Conservation (phyloP, 2,797 vertebrate species). For the Parambassis ranga region DNA sequence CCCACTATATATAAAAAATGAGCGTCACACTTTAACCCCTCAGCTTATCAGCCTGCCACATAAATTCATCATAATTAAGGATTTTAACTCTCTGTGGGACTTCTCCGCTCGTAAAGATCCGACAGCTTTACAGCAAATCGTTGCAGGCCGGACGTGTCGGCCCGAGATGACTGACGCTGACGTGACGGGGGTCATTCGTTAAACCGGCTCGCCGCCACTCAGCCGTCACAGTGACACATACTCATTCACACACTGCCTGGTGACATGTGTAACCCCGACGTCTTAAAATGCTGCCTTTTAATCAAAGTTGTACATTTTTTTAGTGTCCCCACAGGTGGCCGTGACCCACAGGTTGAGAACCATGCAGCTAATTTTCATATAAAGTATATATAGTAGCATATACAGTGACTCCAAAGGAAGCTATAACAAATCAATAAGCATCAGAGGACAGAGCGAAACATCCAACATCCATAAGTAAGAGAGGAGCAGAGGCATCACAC, state of each 20-base stretch:
- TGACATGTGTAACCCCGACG: no score
- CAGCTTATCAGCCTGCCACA: constrained; percentile 52
- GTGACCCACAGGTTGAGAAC: neutral
- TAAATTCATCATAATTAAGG: constrained; percentile 71
- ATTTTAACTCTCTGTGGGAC: constrained; percentile 45
- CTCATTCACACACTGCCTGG: neutral
- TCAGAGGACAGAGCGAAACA: constrained; percentile 20
- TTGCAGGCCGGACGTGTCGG: constrained; percentile 43
- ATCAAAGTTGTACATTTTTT: no score
- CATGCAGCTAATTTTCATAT: no score
- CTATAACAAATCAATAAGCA: constrained; percentile 34
- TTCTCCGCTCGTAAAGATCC: constrained; percentile 32
- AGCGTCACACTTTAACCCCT: constrained; percentile 35
- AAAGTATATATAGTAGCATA: no score
- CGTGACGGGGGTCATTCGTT: constrained; percentile 7
- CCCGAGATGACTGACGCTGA: constrained; percentile 51
- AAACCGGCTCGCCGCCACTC: constrained; percentile 35
- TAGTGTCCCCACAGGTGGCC: neutral
- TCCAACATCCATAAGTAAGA: constrained; percentile 27
- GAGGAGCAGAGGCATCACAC: neutral
- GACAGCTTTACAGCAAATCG: constrained; percentile 68
- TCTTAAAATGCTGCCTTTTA: no score
- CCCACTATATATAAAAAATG: constrained; percentile 51
- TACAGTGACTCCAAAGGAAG: no score
- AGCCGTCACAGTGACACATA: no score